phyloP scores from a whole-genome alignment of 2,797 vertebrate species.

The Malacoraja senta region DNA sequence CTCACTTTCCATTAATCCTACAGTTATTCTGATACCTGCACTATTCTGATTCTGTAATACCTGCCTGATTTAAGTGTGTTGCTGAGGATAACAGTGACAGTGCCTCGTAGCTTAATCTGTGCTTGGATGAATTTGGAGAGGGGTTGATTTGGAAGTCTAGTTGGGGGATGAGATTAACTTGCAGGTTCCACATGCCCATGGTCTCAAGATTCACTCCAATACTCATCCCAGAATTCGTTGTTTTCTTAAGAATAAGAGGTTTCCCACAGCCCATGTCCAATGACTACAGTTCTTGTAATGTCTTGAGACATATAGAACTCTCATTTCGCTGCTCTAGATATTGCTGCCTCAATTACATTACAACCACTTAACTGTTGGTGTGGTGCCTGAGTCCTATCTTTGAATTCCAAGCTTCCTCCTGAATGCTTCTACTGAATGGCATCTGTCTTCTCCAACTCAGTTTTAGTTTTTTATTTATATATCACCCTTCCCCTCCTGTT shows the following conservation, averaged over 20 bases:
- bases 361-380: not conserved
- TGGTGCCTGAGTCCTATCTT: not conserved
- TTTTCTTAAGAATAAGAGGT: not conserved
- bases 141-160: not conserved
- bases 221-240: not conserved
- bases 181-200: not conserved
- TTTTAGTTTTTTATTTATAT: not conserved
- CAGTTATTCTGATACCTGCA: not conserved
- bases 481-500: too few species aligned
- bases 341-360: not conserved
- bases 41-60: too few species aligned
- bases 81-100: not conserved
- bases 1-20: not conserved
- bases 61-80: too few species aligned
- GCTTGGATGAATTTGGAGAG: not conserved
- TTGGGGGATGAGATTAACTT: not conserved
- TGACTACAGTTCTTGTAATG: not conserved
- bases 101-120: not conserved
- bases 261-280: not conserved
- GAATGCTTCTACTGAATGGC: not conserved
- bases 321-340: not conserved
- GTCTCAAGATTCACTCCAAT: not conserved
- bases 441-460: not conserved
- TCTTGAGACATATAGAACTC: not conserved
- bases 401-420: not conserved